phyloP scores from a whole-genome alignment of 1,140 invertebrate species.

The Kradibia gibbosae region DNA sequence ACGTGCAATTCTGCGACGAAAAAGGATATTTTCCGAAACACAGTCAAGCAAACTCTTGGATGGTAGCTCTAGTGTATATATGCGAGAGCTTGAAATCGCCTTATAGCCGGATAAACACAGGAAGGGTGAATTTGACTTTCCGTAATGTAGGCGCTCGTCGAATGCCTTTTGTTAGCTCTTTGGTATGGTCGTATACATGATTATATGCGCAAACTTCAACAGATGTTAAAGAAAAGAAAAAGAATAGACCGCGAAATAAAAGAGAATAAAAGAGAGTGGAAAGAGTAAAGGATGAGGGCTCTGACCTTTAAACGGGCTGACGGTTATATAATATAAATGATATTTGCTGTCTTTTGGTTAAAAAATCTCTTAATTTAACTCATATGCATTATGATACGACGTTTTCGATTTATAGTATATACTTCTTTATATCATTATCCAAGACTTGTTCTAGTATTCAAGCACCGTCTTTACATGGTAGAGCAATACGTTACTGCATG shows the following conservation, averaged over 20 bases:
- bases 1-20: no score
- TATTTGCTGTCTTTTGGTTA: not conserved
- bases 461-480: not conserved
- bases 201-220: not conserved
- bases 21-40: not conserved
- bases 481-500: not conserved
- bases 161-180: constrained; percentile 4
- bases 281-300: not conserved
- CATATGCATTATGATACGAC: not conserved
- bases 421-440: not conserved
- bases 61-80: not conserved
- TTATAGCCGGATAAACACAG: constrained; percentile 15
- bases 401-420: not conserved
- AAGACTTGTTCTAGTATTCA: not conserved
- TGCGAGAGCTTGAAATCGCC: not conserved
- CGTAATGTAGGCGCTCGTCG: not conserved
- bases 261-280: not conserved
- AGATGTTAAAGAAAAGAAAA: not conserved
- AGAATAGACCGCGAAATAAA: not conserved
- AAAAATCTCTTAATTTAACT: not conserved
- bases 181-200: not conserved
- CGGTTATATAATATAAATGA: not conserved
- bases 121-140: constrained; percentile 19
- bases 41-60: not conserved
- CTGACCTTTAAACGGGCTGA: not conserved